These are phyloP conservation scores for Leptinotarsa texana DNA, from an alignment of 1,140 invertebrate species.

Conservation along the genomic window DNA sequence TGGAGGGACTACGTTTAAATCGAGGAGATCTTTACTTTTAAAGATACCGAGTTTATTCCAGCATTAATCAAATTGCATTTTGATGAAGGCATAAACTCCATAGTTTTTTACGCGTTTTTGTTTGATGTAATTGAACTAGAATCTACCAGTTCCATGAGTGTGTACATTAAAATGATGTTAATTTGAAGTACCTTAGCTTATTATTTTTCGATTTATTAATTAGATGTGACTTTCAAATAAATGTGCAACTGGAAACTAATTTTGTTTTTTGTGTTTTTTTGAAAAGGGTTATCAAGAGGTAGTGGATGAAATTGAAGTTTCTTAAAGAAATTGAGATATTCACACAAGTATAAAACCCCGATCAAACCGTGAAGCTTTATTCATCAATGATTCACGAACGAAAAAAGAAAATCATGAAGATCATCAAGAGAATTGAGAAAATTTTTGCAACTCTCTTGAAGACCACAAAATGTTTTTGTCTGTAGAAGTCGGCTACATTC, in stretches of 20 bases:
- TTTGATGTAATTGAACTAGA: slow-evolving; percentile 13
- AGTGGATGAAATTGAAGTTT: slow-evolving; percentile 54
- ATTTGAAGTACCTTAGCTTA: slow-evolving; percentile 30
- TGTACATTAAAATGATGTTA: slow-evolving; percentile 1
- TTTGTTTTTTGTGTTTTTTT: slow-evolving; percentile 52
- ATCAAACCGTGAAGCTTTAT: slow-evolving; percentile 21
- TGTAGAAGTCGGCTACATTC: slow-evolving; percentile 10
- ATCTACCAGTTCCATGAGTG: slow-evolving; percentile 18
- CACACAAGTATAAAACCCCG: slow-evolving; percentile 4
- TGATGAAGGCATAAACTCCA: slow-evolving; percentile 10
- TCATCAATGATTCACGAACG: slow-evolving; percentile 33
- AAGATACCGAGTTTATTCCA: slow-evolving; percentile 21
- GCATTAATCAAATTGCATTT: slow-evolving; percentile 31
- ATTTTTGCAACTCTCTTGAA: slow-evolving; percentile 45
- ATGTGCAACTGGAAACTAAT: slow-evolving; percentile 43
- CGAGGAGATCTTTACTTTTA: slow-evolving; percentile 36
- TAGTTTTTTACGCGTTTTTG: slow-evolving; percentile 20
- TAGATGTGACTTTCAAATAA: slow-evolving; percentile 22
- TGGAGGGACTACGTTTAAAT: slow-evolving; percentile 39
- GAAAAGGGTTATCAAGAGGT: slow-evolving; percentile 54
- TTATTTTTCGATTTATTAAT: slow-evolving; percentile 24
- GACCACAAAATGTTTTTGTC: slow-evolving; percentile 28
- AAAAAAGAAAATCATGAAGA: slow-evolving; percentile 34
- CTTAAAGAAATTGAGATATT: slow-evolving; percentile 34
- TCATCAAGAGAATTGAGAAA: slow-evolving; percentile 39